Base-by-base conservation (phyloP, 2,888 invertebrate species). In the Yponomeuta malinellus region DNA sequence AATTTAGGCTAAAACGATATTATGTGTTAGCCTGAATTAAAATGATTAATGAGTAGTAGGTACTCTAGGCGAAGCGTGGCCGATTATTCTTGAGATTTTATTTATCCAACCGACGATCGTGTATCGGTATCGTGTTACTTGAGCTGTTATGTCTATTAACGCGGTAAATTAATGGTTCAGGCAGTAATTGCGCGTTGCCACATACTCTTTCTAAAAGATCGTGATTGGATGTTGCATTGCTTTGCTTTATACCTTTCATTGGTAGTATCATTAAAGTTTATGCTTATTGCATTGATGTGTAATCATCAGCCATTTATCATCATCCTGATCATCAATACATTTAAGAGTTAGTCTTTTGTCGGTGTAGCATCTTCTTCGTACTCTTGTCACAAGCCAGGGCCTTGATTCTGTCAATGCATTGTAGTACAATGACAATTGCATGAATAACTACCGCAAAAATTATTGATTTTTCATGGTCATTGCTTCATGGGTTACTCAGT, bases 41-140 rank as follows among this genome's bases (percentile, higher is more conserved):
- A 59, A 59, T 59, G 15, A 0, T 15, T 59, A 12, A 15, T 59
- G 12, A 59, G 15, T 15, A 15, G 3, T 5, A 43, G 8, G 52
- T 15, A 78, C 81, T 79, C 79, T 15, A 37, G 43, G 12, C 59
- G 70, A 63, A 80, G 78, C 75, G 73, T 52, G 23, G 72, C 72
- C 78, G 80, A 84, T 85, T 84, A 83, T 87, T 84, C 84, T 83
- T 83, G 83, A 83, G 78, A 83, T 85, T 83, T 84, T 83, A 86
- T 86, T 86, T 84, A 86, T 83, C 81, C 81, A 75, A 79, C 80
- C 75, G 77, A 76, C 80, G 79, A 83, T 84, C 81, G 81, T 76
- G 82, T 74, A 74, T 74, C 77, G 77, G 82, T 74, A 74, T 74
- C 77, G 77, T 75, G 73, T 70, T 69, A 68, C 12, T 48, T 6